Conservation (phyloP, 2,113 vertebrate genomes). For the Planiliza haematocheilus region DNA sequence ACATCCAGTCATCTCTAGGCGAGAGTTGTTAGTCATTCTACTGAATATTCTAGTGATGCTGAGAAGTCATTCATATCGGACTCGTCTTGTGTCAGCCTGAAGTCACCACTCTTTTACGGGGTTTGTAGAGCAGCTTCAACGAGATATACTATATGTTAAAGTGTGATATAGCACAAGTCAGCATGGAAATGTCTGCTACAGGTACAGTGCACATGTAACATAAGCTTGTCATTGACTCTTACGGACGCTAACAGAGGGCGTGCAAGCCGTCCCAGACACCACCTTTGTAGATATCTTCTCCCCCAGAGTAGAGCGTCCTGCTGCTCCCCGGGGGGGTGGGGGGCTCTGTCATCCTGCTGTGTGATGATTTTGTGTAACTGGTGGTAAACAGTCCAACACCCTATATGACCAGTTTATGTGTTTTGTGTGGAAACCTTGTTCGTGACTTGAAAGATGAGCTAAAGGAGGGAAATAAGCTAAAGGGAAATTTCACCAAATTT, state of each 20-base stretch:
- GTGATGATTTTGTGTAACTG: conserved; percentile 52
- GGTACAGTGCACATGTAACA: conserved; percentile 16
- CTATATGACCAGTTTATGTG: conserved; percentile 57
- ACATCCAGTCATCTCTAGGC: conserved; percentile 18
- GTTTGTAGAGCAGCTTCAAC: conserved; percentile 21
- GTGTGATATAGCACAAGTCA: conserved; percentile 45
- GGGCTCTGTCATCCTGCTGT: conserved; percentile 54
- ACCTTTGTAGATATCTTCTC: conserved; percentile 68
- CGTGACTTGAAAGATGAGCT: conserved; percentile 31
- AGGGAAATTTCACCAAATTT: conserved; percentile 33
- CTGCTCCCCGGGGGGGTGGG: conserved; percentile 49
- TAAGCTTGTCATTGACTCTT: conserved; percentile 11
- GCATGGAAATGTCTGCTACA: conserved; percentile 31
- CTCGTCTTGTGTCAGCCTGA: conserved; percentile 44
- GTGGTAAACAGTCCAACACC: conserved; percentile 42
- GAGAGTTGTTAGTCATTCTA: conserved; percentile 24
- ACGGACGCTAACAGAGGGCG: conserved; percentile 2
- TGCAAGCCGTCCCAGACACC: conserved; percentile 17
- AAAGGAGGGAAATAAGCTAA: not conserved
- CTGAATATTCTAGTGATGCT: conserved; percentile 28
- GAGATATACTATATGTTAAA: conserved; percentile 23
- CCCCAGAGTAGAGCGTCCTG: conserved; percentile 39
- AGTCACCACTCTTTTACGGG: conserved; percentile 10
- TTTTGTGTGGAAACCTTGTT: conserved; percentile 63
- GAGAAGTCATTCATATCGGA: conserved; percentile 46